Evolutionary conservation across 2,888 invertebrate species (phyloP).

Genomic region (Gibbula magus): DNA sequence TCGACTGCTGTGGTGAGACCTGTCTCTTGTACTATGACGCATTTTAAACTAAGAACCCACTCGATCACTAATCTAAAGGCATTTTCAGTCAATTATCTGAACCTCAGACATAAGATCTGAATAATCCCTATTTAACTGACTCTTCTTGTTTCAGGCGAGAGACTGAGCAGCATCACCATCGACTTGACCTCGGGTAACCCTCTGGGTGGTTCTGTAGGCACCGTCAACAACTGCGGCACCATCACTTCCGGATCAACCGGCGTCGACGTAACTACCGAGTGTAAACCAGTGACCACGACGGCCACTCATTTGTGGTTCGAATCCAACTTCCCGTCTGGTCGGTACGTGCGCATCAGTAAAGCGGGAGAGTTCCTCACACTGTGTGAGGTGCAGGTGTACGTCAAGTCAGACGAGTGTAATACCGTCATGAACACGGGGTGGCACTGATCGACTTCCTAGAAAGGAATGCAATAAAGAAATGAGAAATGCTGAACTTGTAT

Average conservation of each 20-base stretch:
- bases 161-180: background rate
- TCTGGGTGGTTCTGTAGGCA: background rate
- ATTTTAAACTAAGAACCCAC: no score
- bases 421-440: no score
- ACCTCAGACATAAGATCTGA: background rate
- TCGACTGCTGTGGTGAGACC: constrained; percentile 5
- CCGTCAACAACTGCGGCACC: background rate
- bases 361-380: background rate
- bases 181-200: background rate
- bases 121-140: background rate
- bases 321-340: background rate
- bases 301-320: background rate
- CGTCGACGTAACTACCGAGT: background rate
- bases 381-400: background rate
- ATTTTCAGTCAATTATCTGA: background rate
- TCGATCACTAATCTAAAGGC: background rate
- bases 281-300: no score
- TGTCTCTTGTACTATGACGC: no score
- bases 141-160: background rate
- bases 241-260: background rate
- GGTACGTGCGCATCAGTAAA: background rate
- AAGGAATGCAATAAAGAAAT: no score
- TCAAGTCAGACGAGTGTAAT: background rate
- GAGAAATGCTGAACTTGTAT: no score
- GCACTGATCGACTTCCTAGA: no score